Conservation (phyloP, 53 echinoderm and acorn worm genomes). For the Glandiceps talaboti region DNA sequence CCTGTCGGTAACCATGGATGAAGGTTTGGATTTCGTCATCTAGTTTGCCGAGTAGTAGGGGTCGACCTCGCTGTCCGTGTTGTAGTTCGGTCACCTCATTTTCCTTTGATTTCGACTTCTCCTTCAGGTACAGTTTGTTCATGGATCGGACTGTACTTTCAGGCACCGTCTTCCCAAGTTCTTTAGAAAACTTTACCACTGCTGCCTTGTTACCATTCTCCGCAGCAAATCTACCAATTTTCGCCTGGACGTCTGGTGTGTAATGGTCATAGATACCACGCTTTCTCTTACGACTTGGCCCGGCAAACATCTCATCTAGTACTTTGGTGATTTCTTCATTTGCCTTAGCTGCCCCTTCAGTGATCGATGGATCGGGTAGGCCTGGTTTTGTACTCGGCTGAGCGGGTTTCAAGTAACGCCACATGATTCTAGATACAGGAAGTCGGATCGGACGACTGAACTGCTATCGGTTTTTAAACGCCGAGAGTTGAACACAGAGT, state of each 20-base stretch:
- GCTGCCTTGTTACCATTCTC: conserved; percentile 4
- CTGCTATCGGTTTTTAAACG: no score
- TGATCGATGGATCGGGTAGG: not conserved
- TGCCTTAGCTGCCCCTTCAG: not conserved
- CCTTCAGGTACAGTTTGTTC: not conserved
- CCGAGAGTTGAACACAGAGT: no score
- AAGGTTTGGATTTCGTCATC: conserved; percentile 1
- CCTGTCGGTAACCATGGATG: conserved; percentile 1
- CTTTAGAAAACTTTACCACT: not conserved
- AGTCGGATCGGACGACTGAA: no score
- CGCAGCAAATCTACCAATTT: not conserved
- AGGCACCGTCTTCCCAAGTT: not conserved
- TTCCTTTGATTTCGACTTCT: not conserved
- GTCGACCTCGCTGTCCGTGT: not conserved
- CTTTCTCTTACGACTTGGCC: not conserved
- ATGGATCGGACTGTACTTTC: not conserved
- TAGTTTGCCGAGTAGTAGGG: not conserved
- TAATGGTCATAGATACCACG: not conserved
- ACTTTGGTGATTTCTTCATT: not conserved
- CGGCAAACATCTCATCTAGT: not conserved
- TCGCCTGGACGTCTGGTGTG: not conserved
- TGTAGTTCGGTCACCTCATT: not conserved
- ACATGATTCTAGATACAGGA: not conserved
- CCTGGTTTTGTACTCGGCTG: not conserved
- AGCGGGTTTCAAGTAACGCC: not conserved